Conservation (phyloP, 2,113 vertebrate species). For the Osmerus mordax region DNA sequence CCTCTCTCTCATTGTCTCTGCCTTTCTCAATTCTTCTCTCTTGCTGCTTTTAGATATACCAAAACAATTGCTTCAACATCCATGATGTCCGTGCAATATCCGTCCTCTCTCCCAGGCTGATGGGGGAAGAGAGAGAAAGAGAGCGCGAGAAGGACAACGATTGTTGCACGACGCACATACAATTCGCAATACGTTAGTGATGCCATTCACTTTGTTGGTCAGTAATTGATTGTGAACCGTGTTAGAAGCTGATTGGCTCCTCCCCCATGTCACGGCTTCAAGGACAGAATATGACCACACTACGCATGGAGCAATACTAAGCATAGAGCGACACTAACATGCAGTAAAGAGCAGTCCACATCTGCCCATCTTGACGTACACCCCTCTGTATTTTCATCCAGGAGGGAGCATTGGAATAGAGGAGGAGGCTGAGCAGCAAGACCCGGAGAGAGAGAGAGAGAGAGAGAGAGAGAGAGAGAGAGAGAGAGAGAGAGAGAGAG, state of each 20-base stretch:
- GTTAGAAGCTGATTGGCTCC: too few relatives aligned
- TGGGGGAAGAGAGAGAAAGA: constrained; percentile 5
- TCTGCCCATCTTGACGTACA: too few relatives aligned
- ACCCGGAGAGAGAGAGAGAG: neutral
- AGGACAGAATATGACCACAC: too few relatives aligned
- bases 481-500: constrained; percentile 23
- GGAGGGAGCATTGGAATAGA: neutral
- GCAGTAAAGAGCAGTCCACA: too few relatives aligned
- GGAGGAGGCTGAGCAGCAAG: constrained; percentile 13
- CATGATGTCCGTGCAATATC: neutral
- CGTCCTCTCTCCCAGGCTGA: neutral
- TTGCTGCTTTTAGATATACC: neutral
- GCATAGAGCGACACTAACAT: too few relatives aligned
- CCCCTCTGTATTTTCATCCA: neutral
- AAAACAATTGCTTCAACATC: constrained; percentile 8
- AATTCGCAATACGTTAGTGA: too few relatives aligned
- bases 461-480: neutral
- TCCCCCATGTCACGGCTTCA: neutral
- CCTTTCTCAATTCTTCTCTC: neutral
- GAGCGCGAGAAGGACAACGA: constrained; percentile 20
- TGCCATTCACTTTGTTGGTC: too few relatives aligned
- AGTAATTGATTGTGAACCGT: too few relatives aligned
- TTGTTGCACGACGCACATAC: neutral
- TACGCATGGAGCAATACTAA: too few relatives aligned
- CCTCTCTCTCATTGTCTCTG: constrained; percentile 3